These are phyloP conservation scores for Sardina pilchardus DNA, from an alignment of 2,113 vertebrate genomes.

Conservation along the genomic window DNA sequence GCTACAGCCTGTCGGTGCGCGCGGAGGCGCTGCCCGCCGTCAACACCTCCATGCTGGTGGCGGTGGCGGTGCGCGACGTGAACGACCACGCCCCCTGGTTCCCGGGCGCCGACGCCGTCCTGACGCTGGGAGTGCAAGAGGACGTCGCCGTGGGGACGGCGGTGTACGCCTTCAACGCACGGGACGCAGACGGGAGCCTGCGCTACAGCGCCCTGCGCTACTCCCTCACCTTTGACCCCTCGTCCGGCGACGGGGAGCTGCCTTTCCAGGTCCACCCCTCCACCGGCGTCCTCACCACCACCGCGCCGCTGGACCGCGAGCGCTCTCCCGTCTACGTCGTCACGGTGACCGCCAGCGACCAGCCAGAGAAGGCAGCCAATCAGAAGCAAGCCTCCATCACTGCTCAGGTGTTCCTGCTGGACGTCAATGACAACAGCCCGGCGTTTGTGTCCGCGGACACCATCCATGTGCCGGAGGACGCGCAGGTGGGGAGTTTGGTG, in stretches of 20 bases:
- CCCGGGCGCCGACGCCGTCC: constrained; percentile 67
- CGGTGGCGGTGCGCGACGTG: constrained; percentile 80
- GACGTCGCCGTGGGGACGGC: constrained; percentile 75
- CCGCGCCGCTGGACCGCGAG: constrained; percentile 79
- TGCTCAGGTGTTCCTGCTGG: constrained; percentile 80
- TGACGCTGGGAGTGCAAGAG: constrained; percentile 79
- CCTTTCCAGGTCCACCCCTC: constrained; percentile 81
- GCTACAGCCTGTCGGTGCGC: constrained; percentile 76
- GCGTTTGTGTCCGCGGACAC: constrained; percentile 70
- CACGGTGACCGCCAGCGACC: constrained; percentile 80
- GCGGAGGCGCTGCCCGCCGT: constrained; percentile 63
- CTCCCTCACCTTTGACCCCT: constrained; percentile 62
- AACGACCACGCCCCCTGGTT: constrained; percentile 87
- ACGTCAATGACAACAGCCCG: constrained; percentile 88
- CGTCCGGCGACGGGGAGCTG: constrained; percentile 42
- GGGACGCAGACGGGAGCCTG: constrained; percentile 82
- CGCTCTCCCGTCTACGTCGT: constrained; percentile 64
- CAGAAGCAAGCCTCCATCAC: constrained; percentile 67
- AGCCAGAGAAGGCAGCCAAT: constrained; percentile 69
- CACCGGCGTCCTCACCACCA: constrained; percentile 76
- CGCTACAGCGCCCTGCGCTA: constrained; percentile 82
- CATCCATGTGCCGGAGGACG: constrained; percentile 74
- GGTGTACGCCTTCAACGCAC: constrained; percentile 81
- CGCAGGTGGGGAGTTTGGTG: constrained; percentile 74
- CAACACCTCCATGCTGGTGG: constrained; percentile 67